Evolutionary conservation across 2,797 vertebrate genomes (phyloP).

Genomic region (Melanotaenia boesemani): DNA sequence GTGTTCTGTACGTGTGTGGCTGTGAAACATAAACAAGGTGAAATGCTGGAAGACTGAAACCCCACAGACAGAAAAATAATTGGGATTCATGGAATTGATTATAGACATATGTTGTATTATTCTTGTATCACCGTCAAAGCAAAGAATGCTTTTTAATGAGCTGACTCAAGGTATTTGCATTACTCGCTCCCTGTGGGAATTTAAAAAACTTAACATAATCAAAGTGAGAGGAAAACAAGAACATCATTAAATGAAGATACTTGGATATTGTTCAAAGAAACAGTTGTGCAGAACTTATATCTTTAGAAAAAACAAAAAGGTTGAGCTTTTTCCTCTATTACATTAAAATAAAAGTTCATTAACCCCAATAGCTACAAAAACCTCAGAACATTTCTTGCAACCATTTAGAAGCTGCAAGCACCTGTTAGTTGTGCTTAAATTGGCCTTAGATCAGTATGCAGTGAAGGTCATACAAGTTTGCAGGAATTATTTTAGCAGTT

Average conservation of each 20-base stretch:
- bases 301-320: no score
- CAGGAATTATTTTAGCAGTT: no score
- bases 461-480: no score
- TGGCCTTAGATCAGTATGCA: no score
- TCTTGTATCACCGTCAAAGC: not conserved
- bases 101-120: constrained; percentile 15
- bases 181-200: no score
- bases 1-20: constrained; percentile 23
- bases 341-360: no score
- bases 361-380: no score
- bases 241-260: not conserved
- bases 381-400: no score
- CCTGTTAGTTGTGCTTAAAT: no score
- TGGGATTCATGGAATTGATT: constrained; percentile 15
- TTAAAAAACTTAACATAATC: not conserved
- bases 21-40: constrained; percentile 18
- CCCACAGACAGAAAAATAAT: constrained; percentile 15
- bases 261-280: no score
- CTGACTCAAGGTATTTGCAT: constrained; percentile 5
- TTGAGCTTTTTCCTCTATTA: no score
- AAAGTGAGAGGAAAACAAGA: not conserved
- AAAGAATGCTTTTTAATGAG: not conserved
- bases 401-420: no score
- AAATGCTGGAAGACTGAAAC: constrained; percentile 25
- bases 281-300: not conserved